Base-by-base conservation (phyloP, 2,113 vertebrate species). In the Sitta europaea region DNA sequence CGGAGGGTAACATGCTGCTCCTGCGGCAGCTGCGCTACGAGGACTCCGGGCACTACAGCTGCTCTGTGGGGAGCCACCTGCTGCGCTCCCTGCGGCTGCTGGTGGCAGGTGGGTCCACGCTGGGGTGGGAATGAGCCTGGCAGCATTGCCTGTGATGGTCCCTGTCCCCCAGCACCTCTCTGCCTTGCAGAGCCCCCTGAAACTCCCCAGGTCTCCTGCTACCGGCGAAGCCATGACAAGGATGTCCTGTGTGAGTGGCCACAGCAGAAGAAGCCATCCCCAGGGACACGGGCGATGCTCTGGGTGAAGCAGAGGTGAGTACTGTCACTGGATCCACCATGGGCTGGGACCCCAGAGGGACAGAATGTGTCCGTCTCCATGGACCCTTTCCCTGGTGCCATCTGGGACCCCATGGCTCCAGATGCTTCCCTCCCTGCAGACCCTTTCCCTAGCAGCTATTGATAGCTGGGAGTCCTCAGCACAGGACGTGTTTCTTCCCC, bases 211-310 rank as follows among this genome's bases (percentile, higher is more conserved):
- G 31, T 98, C 22, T 90, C 50, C 74, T 98, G 98, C 86, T 97
- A 83, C 74, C 95, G 96, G 23, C 95, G 90, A 65, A 97, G 97
- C 77, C 96, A 91, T 0, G 42, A 96, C 55, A 92, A 83, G 18
- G 93, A 86, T 0, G 73, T 98, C 1, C 17, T 63, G 6, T 98
- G 98, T 13, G 97, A 98, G 82, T 98, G 98, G 98, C 83, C 43
- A 2, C 96, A 94, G 5, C 40, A 0, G 19, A 27, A 13, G 0
- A 21, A 38, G 7, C 96, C 97, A 0, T 97, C 97, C 14, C 77
- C 29, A 0, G 79, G 51, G 3, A 97, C 98, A 2, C 70, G 62
- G 62, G 98, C 96, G 0, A 28, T 29, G 62, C 79, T 98, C 4
- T 82, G 95, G 90, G 92, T 97, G 91, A 96, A 29, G 72, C 96